Evolutionary conservation across 2,888 invertebrate genomes (phyloP).

Genomic region (Drosophila macrospina): DNA sequence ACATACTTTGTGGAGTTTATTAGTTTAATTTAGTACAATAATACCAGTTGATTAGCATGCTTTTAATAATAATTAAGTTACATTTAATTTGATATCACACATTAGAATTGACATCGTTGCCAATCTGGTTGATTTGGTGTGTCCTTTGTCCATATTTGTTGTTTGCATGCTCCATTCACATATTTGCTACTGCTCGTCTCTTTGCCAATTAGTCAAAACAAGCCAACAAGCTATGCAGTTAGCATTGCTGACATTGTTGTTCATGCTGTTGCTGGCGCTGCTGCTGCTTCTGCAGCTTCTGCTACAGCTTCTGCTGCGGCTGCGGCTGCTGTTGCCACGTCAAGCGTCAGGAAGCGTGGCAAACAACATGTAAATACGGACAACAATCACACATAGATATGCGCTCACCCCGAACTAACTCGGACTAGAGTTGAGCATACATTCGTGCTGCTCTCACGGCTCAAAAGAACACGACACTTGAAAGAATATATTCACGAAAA

Average conservation of each 20-base stretch:
- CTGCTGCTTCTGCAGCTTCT: too few species aligned
- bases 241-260: conserved; percentile 12
- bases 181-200: conserved; percentile 37
- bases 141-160: conserved; percentile 10
- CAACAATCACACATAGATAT: conserved; percentile 38
- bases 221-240: conserved; percentile 64
- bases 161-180: conserved; percentile 21
- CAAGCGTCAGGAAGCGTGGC: conserved; percentile 50
- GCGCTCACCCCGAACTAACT: background rate
- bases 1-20: conserved; percentile 1
- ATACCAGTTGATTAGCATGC: background rate
- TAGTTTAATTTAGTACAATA: background rate
- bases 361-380: conserved; percentile 70
- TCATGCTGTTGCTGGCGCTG: conserved; percentile 6
- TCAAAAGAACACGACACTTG: background rate
- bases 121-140: conserved; percentile 31
- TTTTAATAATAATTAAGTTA: conserved; percentile 4
- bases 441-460: background rate
- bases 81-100: background rate
- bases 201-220: conserved; percentile 75
- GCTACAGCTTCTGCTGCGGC: background rate
- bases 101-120: background rate
- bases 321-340: conserved; percentile 45
- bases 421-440: background rate
- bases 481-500: background rate